phyloP scores from a whole-genome alignment of 2,113 vertebrate genomes.

The Crocuta crocuta region DNA sequence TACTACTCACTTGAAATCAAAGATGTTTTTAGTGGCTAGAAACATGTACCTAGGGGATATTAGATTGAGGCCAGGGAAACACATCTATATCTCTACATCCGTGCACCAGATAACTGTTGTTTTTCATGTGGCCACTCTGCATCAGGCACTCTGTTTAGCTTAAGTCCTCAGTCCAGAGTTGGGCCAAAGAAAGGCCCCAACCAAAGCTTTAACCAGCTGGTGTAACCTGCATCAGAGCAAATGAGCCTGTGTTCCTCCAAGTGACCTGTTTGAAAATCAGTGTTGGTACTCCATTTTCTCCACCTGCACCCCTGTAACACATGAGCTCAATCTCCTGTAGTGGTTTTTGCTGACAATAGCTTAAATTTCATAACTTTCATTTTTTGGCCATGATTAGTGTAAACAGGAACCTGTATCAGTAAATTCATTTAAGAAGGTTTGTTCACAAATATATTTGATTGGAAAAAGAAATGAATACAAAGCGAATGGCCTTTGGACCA shows the following conservation, averaged over 20 bases:
- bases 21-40: neutral
- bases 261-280: neutral
- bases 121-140: neutral
- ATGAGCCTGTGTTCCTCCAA: neutral
- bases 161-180: neutral
- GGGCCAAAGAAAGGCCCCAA: neutral
- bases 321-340: neutral
- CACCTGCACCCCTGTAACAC: neutral
- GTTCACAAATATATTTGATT: slow-evolving; percentile 33
- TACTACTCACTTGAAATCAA: neutral
- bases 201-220: neutral
- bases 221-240: neutral
- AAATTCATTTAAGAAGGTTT: neutral
- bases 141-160: neutral
- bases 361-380: neutral
- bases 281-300: neutral
- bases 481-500: neutral
- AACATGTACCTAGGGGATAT: neutral
- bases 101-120: neutral
- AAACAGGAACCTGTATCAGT: neutral
- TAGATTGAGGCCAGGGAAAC: neutral
- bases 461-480: slow-evolving; percentile 9
- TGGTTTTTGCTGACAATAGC: neutral
- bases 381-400: neutral
- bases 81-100: neutral